These are phyloP conservation scores for Glyptemys insculpta DNA, from an alignment of 2,797 vertebrate genomes.

Conservation along the genomic window DNA sequence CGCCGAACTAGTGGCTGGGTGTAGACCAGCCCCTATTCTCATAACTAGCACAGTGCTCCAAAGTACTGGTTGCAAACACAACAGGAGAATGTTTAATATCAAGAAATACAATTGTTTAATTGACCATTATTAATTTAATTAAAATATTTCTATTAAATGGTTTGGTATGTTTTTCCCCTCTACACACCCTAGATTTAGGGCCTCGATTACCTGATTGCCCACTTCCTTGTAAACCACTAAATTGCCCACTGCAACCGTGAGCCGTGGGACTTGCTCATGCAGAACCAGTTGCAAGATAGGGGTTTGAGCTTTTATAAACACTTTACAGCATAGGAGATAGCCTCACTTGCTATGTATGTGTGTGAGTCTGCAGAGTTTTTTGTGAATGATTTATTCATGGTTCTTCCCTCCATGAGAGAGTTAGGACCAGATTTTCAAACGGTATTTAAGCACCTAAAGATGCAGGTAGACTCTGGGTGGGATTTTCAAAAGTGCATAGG, in stretches of 20 bases:
- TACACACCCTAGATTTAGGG: neutral
- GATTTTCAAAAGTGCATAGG: neutral
- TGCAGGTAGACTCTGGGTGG: neutral
- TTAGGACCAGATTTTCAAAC: neutral
- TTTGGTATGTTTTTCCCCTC: neutral
- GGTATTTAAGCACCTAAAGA: neutral
- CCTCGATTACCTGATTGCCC: neutral
- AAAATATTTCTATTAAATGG: neutral
- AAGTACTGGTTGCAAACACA: neutral
- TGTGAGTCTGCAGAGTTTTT: neutral
- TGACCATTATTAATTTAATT: neutral
- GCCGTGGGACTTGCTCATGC: neutral
- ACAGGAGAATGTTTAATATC: neutral
- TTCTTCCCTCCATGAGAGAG: neutral
- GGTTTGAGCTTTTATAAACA: neutral
- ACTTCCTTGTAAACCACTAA: neutral
- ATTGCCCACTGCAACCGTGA: neutral
- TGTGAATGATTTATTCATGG: neutral
- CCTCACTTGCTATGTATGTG: fast-evolving
- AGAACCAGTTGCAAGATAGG: neutral
- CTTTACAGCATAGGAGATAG: neutral
- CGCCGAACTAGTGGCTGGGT: no score
- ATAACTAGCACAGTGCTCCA: neutral
- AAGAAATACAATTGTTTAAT: neutral
- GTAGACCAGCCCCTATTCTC: no score